Conservation (phyloP, 2,888 invertebrate species). For the Pelosia muscerda region DNA sequence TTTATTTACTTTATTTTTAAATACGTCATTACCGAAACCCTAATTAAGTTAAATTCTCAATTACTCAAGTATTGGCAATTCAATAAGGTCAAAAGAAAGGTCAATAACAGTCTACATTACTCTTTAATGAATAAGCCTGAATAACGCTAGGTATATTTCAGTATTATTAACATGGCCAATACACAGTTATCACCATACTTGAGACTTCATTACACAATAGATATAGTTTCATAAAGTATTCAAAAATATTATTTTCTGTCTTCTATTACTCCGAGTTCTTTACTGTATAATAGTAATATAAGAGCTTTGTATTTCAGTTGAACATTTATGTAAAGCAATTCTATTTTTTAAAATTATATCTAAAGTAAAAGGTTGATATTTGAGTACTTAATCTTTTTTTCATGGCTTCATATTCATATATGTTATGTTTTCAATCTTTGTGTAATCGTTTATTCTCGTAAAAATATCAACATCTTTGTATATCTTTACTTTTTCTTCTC, state of each 20-base stretch:
- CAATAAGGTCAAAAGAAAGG: not conserved
- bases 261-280: not conserved
- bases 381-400: not conserved
- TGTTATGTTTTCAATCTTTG: not conserved
- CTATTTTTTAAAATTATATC: not conserved
- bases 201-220: not conserved
- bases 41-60: not conserved
- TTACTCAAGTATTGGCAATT: not conserved
- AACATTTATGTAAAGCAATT: not conserved
- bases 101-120: not conserved
- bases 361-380: not conserved
- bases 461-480: too few relatives aligned
- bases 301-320: not conserved
- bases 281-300: not conserved
- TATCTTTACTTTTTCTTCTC: too few relatives aligned
- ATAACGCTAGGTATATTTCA: not conserved
- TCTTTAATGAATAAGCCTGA: not conserved
- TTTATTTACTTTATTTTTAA: not conserved
- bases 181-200: not conserved
- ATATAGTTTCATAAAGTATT: not conserved
- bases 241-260: not conserved
- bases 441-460: not conserved
- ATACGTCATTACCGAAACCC: not conserved
- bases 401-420: not conserved
- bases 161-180: constrained; percentile 1